Base-by-base conservation (phyloP, 2,797 vertebrate species). In the Melanitta fusca region DNA sequence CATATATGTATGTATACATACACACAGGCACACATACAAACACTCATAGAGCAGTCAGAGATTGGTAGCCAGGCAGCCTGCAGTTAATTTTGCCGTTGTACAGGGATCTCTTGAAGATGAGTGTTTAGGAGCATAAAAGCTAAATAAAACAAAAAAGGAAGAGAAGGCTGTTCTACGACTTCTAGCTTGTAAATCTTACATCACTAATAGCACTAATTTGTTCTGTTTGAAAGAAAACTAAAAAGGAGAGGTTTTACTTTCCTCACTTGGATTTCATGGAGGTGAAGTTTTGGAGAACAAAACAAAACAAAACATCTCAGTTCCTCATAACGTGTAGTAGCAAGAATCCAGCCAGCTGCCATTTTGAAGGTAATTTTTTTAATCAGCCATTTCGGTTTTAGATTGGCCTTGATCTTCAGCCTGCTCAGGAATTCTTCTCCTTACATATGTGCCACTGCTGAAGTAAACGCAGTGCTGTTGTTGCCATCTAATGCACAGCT, bases 291-390 rank as follows among this genome's bases (percentile, higher is more conserved):
- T 75, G 89, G 68, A 89, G n/a, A 69, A 91, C 58, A 88, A 88
- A 95, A 74, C 78, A 92, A 85, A 69, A 68, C 70, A 93, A 94
- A 97, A 56, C 77, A 80, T 77, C 80, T 91, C 77, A 87, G 61
- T 75, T 88, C 54, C 72, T 91, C 8, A 28, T 86, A 97, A 94
- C 93, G 30, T 78, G 95, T 75, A 91, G 91, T 84, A 88, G 95
- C 96, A 93, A 43, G 89, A 72, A 96, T 88, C 75, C 89, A 89
- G 83, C 64, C 78, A 95, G 88, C 90, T 97, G 96, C 95, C 97
- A 95, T 97, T 98, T 97, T 97, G 91, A 97, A 88, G 86, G 84
- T 89, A 95, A 91, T 87, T 92, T 97, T 96, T 97, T 95, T 80
- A 96, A 94, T 96, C 86, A 75, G 96, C 96, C 97, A 97, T 98